A percentile compares a stretch with the other conserved stretches of the same genome.
phyloP scores from a whole-genome alignment of 2,888 invertebrate genomes.

The Agriopis marginaria region DNA sequence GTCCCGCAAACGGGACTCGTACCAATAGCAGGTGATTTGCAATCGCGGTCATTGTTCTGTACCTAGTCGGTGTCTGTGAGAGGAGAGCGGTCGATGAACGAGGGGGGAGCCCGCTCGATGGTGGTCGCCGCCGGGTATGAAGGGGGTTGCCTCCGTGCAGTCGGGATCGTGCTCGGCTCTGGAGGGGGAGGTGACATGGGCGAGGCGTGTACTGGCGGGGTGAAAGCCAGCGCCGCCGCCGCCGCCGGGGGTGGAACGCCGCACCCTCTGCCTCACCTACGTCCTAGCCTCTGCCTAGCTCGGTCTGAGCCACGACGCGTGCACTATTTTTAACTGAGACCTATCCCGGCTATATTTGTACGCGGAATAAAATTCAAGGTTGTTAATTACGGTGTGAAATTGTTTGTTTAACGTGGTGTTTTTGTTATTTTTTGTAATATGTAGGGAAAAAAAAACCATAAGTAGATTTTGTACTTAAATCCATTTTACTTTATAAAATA shows the following conservation, averaged over 20 bases:
- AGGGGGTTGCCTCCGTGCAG: background rate
- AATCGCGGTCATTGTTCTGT: background rate
- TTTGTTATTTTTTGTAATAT: too few species aligned
- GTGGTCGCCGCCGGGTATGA: constrained; percentile 1
- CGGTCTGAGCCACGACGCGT: constrained; percentile 33
- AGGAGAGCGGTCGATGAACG: constrained; percentile 23
- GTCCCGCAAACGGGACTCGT: background rate
- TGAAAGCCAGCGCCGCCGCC: background rate
- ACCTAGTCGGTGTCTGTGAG: background rate
- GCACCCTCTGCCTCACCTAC: constrained; percentile 17
- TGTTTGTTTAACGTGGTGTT: too few species aligned
- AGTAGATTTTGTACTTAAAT: too few species aligned
- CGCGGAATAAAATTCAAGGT: background rate
- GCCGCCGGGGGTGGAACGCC: constrained; percentile 2
- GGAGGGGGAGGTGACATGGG: background rate
- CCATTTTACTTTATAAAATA: too few species aligned
- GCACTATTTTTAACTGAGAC: constrained; percentile 16
- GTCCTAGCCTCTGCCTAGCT: constrained; percentile 22
- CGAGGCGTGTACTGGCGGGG: background rate
- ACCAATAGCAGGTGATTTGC: background rate
- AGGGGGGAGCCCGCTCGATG: background rate
- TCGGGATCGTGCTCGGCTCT: background rate
- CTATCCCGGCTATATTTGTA: background rate
- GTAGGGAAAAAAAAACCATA: too few species aligned
- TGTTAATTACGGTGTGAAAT: too few species aligned